phyloP scores from a whole-genome alignment of 2,888 invertebrate genomes.

The Andrena hattorfiana region DNA sequence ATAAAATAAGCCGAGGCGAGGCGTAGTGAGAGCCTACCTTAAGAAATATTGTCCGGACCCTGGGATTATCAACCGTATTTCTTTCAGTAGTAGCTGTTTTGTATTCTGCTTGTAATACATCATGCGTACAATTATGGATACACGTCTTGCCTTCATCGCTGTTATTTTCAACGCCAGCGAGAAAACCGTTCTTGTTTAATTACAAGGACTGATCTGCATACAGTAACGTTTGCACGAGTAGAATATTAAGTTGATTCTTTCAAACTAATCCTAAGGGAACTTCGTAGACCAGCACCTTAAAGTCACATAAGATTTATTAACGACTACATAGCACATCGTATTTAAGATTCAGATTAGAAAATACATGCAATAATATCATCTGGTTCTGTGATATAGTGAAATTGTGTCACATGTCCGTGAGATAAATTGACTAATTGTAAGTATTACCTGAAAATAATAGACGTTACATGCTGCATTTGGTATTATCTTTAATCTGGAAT shows the following conservation, averaged over 20 bases:
- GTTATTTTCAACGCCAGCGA: constrained; percentile 6
- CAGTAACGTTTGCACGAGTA: not conserved
- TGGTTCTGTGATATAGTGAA: not conserved
- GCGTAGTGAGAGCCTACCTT: too few relatives aligned
- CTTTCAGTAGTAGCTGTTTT: not conserved
- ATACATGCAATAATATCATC: too few relatives aligned
- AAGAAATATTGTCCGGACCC: too few relatives aligned
- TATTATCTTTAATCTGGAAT: constrained; percentile 15
- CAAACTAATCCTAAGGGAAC: not conserved
- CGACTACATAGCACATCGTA: too few relatives aligned
- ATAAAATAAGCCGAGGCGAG: too few relatives aligned
- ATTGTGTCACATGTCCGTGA: not conserved
- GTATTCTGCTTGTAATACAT: constrained; percentile 20
- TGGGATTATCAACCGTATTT: not conserved
- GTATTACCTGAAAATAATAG: constrained; percentile 9
- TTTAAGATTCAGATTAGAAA: too few relatives aligned
- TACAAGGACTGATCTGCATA: constrained; percentile 12
- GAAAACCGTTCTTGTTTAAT: constrained; percentile 32
- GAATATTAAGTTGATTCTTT: constrained; percentile 1
- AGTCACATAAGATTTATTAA: not conserved
- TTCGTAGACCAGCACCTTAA: not conserved
- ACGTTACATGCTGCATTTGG: not conserved
- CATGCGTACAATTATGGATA: constrained; percentile 27
- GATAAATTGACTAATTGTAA: not conserved
- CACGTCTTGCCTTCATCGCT: constrained; percentile 15